Percentiles rank a stretch among this genome's conserved stretches.
Conservation (phyloP, 2,113 vertebrate species). For the Vidua chalybeata region DNA sequence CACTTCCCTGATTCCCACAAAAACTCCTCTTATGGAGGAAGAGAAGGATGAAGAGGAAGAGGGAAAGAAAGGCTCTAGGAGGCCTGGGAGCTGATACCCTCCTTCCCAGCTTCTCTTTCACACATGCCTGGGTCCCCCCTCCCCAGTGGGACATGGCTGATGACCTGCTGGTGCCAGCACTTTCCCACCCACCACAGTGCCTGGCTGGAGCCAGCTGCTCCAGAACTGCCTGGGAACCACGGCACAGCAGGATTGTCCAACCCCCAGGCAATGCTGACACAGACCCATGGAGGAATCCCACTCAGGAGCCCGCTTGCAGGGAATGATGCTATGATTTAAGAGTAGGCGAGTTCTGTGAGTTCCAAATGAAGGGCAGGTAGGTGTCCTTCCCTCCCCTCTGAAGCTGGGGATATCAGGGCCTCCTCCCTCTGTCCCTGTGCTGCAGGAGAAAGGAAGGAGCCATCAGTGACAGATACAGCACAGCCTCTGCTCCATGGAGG, state of each 20-base stretch:
- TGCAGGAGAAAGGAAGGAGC: neutral
- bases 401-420: accelerated
- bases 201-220: neutral
- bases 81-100: neutral
- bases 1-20: neutral
- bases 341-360: neutral
- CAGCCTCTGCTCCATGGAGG: accelerated
- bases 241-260: accelerated
- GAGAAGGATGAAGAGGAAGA: neutral
- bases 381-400: neutral
- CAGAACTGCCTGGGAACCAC: accelerated
- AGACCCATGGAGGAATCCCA: neutral
- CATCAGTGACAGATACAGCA: neutral
- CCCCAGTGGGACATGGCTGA: neutral
- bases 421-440: neutral
- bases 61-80: neutral
- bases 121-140: accelerated
- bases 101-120: neutral
- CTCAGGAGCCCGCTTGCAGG: neutral
- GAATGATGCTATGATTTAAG: accelerated
- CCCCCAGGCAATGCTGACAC: neutral
- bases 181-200: neutral
- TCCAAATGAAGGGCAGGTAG: neutral
- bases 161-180: neutral
- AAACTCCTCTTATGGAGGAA: neutral